Evolutionary conservation across 2,797 vertebrate species (phyloP).

Genomic region (Rachycentron canadum): DNA sequence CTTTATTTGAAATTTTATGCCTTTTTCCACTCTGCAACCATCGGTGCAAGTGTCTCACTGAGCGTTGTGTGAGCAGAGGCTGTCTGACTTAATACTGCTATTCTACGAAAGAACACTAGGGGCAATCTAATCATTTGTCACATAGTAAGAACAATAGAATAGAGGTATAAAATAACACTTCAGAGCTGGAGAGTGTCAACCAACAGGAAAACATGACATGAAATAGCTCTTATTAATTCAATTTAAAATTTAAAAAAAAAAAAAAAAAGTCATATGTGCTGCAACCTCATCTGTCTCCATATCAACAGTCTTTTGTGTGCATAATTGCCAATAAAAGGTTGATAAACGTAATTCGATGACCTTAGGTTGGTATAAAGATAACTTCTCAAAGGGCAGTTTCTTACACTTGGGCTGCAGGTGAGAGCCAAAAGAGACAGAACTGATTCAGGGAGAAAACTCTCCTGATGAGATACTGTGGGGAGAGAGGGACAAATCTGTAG

Average conservation of each 20-base stretch:
- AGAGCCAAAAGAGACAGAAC: slow-evolving; percentile 47
- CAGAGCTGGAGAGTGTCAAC: slow-evolving; percentile 13
- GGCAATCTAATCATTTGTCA: slow-evolving; percentile 31
- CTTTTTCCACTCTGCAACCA: slow-evolving; percentile 59
- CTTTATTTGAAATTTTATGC: slow-evolving; percentile 67
- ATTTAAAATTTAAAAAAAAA: slow-evolving; percentile 13
- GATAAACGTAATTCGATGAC: slow-evolving; percentile 60
- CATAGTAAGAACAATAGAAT: neutral
- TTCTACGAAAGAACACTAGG: slow-evolving; percentile 44
- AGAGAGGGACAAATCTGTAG: slow-evolving; percentile 20
- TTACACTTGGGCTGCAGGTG: slow-evolving; percentile 73
- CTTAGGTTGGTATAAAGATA: slow-evolving; percentile 51
- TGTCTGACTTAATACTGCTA: slow-evolving; percentile 10
- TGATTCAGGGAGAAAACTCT: slow-evolving; percentile 41
- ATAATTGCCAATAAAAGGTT: slow-evolving; percentile 63
- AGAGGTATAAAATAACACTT: slow-evolving; percentile 10
- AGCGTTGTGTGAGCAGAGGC: slow-evolving; percentile 26
- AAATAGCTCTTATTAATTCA: slow-evolving; percentile 44
- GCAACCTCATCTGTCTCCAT: slow-evolving; percentile 33
- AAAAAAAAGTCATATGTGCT: slow-evolving; percentile 8
- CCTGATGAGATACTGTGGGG: slow-evolving; percentile 51
- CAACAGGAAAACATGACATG: slow-evolving; percentile 30
- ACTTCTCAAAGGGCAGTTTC: slow-evolving; percentile 73
- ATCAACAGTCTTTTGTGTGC: slow-evolving; percentile 65
- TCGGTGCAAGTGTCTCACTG: slow-evolving; percentile 29